Base-by-base conservation (phyloP, 1,140 invertebrate genomes). In the Drosophila funebris region DNA sequence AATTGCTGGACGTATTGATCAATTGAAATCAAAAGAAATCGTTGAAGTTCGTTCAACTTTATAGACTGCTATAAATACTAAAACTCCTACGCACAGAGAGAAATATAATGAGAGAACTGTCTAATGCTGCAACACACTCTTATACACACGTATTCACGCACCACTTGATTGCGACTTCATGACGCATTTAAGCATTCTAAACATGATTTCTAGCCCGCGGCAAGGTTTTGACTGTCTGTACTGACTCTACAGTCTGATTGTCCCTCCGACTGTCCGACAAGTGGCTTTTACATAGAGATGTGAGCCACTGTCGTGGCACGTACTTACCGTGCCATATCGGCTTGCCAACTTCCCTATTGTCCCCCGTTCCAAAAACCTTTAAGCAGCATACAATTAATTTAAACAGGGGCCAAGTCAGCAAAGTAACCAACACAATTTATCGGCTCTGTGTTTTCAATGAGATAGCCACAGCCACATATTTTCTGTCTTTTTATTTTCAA, bases 161-260 rank as follows among this genome's bases (percentile, higher is more conserved):
- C 11, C 63, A 66, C 80, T 83, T 76, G 72, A 79, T 72, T 84
- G 46, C 61, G 48, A 31, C 76, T 69, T 76, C 67, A 69, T 62
- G 76, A 76, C 37, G 61, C 69, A 80, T 78, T 85, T 85, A 72
- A 70, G 64, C 53, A 85, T 85, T 85, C 82, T 71, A 78, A 73
- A 75, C 82, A 85, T 81, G 82, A 81, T 78, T 85, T 85, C 78
- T 82, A 52, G 69, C 82, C 73, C 74, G 62, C 66, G 82, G 78
- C 74, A 78, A 81, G 62, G 81, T 79, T 50, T 75, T 48, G 46
- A 50, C 20, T 31, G 22, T 44, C 48, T 0, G 13, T 4, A 29
- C 44, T 22, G 22, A n/a, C n/a, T n/a, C n/a, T n/a, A n/a, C 44
- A 27, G 20, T 29, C 22, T 8, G 18, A 37, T 27, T 53, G 13